Evolutionary conservation across 2,888 invertebrate genomes (phyloP).

Genomic region (Ectemnius cavifrons): DNA sequence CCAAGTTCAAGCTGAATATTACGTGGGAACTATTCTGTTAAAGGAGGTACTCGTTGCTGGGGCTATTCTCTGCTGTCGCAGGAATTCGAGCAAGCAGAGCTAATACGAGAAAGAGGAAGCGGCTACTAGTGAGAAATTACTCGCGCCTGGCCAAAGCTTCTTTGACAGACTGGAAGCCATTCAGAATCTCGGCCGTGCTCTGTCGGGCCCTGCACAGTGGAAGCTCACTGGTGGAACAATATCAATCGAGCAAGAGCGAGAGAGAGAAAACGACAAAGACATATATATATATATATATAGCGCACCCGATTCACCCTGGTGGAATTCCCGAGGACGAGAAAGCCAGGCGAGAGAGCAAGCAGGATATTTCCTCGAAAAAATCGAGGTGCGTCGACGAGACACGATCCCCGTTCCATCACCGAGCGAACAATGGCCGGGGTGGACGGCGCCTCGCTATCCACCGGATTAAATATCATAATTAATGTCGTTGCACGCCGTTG

Average conservation of each 20-base stretch:
- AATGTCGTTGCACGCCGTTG: constrained; percentile 60
- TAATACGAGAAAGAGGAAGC: neutral
- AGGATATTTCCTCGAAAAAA: constrained; percentile 27
- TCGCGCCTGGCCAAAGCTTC: constrained; percentile 46
- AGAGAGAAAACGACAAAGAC: constrained; percentile 3
- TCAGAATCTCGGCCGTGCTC: constrained; percentile 35
- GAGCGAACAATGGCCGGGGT: constrained; percentile 64
- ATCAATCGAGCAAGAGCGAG: constrained; percentile 24
- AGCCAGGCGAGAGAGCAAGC: neutral
- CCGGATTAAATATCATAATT: constrained; percentile 74
- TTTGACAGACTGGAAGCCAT: constrained; percentile 44
- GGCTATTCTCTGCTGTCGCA: too few species aligned
- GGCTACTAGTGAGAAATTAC: constrained; percentile 51
- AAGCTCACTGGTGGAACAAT: constrained; percentile 33
- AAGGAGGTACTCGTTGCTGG: too few species aligned
- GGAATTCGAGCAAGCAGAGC: too few species aligned
- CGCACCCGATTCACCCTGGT: neutral
- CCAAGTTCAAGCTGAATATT: too few species aligned
- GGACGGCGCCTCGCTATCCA: constrained; percentile 37
- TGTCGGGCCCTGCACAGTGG: neutral
- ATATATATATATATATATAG: neutral
- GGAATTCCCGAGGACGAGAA: neutral
- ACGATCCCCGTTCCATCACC: constrained; percentile 58
- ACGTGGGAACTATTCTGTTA: too few species aligned
- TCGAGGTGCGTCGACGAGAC: constrained; percentile 33